These are phyloP conservation scores for Macrophya annulata DNA, from an alignment of 2,888 invertebrate species.

Conservation along the genomic window DNA sequence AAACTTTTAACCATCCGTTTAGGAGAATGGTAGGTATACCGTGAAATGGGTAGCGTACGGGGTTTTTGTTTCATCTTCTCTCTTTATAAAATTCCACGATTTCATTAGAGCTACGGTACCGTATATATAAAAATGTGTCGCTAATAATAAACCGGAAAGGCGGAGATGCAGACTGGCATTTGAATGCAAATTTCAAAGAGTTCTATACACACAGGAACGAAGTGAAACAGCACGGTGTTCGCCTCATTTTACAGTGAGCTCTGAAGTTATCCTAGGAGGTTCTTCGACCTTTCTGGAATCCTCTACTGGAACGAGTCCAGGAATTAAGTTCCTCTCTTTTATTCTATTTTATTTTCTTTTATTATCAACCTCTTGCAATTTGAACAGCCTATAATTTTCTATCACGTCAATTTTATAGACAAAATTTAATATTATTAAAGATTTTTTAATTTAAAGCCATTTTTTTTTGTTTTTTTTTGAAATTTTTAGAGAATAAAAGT, in stretches of 20 bases:
- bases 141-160: slow-evolving; percentile 35
- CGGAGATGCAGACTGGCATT: slow-evolving; percentile 12
- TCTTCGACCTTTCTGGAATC: slow-evolving; percentile 39
- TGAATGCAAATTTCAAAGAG: slow-evolving; percentile 32
- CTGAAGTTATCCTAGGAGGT: background rate
- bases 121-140: slow-evolving; percentile 29
- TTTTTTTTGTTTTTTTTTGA: too few relatives aligned
- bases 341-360: background rate
- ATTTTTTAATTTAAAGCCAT: too few relatives aligned
- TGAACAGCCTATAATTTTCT: background rate
- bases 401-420: background rate
- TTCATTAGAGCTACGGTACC: background rate
- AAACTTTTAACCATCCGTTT: background rate
- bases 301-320: slow-evolving; percentile 19
- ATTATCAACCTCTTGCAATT: background rate
- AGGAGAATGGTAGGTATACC: background rate
- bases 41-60: background rate
- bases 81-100: background rate
- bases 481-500: too few relatives aligned
- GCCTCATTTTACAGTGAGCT: background rate
- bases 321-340: background rate
- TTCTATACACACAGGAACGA: background rate
- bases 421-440: too few relatives aligned
- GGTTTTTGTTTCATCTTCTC: background rate
- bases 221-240: background rate